Base-by-base conservation (phyloP, 2,113 vertebrate species). In the Lasiurus cinereus region DNA sequence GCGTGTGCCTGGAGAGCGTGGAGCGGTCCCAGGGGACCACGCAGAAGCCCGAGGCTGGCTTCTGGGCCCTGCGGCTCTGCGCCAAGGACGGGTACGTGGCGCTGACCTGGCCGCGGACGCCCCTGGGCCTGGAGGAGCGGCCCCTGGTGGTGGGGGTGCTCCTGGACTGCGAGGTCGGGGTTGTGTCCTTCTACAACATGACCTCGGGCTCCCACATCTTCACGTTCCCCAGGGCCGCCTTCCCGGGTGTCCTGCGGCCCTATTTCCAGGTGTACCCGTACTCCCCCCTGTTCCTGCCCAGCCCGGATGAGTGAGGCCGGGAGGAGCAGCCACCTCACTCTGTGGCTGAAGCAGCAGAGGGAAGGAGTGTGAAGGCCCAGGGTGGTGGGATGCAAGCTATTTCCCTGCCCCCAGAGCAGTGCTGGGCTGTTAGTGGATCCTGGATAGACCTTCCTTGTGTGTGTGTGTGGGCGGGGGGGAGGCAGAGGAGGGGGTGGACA, bases 141-240 rank as follows among this genome's bases (percentile, higher is more conserved):
- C 90, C 82, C 2, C 48, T 94, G 80, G 39, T 96, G 2, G 82
- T 96, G 27, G 94, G 96, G 4, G 36, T 95, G 54, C 90, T 90
- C 36, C 62, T 96, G n/a, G 96, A 96, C 48, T 94, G 3, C 1
- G 95, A 96, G 6, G 82, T 69, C 1, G 94, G 96, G 5, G 0
- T 62, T 24, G 85, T 96, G 1, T 90, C 90, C 29, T 97, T 96
- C 78, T 96, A 97, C 69, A 86, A 66, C 29, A 73, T 73, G 74
- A 82, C 48, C 15, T 4, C 76, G 8, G 92, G 90, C 6, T 92
- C 84, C 33, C 96, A 96, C 36, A 85, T 96, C 33, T 97, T 95
- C 62, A 95, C 95, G 50, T 96, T 97, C 70, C 88, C 90, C 0
- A 72, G 78, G 27, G n/a, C 84, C 59, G 69, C 90, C 72, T 96